Conservation (phyloP, 2,797 vertebrate species). For the Rhabdophis nuchalis region DNA sequence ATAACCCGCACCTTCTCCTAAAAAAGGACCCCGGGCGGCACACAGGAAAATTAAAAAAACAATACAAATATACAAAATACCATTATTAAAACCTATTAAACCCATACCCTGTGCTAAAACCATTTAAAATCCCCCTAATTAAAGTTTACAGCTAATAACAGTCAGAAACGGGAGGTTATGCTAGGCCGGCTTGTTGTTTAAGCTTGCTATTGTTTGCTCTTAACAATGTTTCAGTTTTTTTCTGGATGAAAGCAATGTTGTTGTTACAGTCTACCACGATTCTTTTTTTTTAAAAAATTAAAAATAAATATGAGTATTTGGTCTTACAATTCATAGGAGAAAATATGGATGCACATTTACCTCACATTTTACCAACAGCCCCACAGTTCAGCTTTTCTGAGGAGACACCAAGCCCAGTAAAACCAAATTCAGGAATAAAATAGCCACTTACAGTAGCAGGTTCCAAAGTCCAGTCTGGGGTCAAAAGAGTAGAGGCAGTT, state of each 20-base stretch:
- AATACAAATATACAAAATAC: no score
- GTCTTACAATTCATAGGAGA: not conserved
- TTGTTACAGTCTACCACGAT: not conserved
- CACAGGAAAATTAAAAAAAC: no score
- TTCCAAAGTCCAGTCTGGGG: not conserved
- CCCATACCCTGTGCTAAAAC: no score
- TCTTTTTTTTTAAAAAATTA: not conserved
- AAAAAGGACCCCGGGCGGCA: no score
- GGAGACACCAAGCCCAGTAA: not conserved
- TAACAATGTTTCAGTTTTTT: not conserved
- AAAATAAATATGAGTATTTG: no score
- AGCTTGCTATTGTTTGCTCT: not conserved
- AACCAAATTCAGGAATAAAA: not conserved
- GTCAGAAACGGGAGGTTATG: no score
- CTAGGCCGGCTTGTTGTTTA: no score
- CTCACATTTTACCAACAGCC: not conserved
- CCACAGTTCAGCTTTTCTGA: not conserved
- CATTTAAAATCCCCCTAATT: no score
- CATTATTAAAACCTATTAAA: no score
- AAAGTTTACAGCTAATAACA: no score
- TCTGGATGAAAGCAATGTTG: not conserved
- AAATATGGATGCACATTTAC: not conserved
- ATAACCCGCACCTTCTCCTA: no score
- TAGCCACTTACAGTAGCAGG: not conserved
- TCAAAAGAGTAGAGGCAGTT: no score